Evolutionary conservation across 2,888 invertebrate genomes (phyloP), one percentile per base, ranked within the genome.

Genomic region (Agriotes lineatus): DNA sequence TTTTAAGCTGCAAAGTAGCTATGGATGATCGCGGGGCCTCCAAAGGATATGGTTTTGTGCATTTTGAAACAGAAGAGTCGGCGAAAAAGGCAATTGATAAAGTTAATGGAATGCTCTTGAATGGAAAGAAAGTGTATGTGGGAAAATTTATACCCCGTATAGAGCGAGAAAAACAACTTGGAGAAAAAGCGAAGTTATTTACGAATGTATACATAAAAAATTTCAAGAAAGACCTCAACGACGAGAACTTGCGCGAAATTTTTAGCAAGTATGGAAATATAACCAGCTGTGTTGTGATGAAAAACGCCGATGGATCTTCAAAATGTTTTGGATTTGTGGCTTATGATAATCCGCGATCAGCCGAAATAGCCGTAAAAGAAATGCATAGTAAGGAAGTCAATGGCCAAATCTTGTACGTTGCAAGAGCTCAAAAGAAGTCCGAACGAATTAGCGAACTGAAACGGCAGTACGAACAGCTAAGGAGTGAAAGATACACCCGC

Each of bases 261-360:
- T 97, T 98, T 85, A 93, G 93, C 78, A 91, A 93, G 79, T 99
- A 93, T 86, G 97, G 97, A 48, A 90, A 90, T 75, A 96, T 97
- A 73, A 96, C 96, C 59, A 96, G 96, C 82, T 93, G 93, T 82
- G 95, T 94, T 84, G 93, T 96, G 30, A 97, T 97, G 95, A 91
- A 90, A 79, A 94, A 94, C 81, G 93, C 94, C 65, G 94, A 95
- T 81, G 96, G 96, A 5, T 92, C 93, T 79, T 94, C 96, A n/a
- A 94, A 96, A 84, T 98, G 99, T n/a, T 99, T 99, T 85, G 99
- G 99, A 20, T 99, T 99, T 87, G 99, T 99, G 52, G 97, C 97
- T 45, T 99, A 93, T 85, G 96, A 97, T 83, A 95, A 96, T 79
- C 94, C 98, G n/a, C 96, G 96, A 83, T 91, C 93, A 68, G 99